A percentile compares a stretch with the other conserved stretches of the same genome.
Evolutionary conservation across 2,797 vertebrate species (phyloP).

Genomic region (Trematomus bernacchii): DNA sequence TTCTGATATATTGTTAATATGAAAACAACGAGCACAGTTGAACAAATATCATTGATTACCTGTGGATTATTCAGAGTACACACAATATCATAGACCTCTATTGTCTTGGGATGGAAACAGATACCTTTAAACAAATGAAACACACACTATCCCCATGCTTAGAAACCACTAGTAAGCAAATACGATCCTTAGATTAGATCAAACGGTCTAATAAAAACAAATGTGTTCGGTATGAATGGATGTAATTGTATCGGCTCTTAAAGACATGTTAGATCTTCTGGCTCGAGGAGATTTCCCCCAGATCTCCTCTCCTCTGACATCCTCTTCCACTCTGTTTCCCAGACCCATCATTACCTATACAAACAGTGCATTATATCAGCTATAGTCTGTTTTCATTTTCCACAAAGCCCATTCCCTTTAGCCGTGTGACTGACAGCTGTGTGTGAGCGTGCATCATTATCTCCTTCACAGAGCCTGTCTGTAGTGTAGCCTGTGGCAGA

Average conservation of each 20-base stretch:
- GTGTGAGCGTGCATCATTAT: slow-evolving; percentile 80
- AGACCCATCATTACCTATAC: slow-evolving; percentile 74
- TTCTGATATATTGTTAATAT: neutral
- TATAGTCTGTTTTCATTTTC: slow-evolving; percentile 74
- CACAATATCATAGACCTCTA: slow-evolving; percentile 21
- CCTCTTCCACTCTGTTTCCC: slow-evolving; percentile 65
- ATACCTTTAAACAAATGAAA: slow-evolving; percentile 24
- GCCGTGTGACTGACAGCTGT: slow-evolving; percentile 79
- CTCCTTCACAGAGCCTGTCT: slow-evolving; percentile 75
- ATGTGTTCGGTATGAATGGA: slow-evolving; percentile 13
- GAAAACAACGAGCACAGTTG: neutral
- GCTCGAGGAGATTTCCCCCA: slow-evolving; percentile 39
- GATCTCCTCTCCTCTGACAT: slow-evolving; percentile 59
- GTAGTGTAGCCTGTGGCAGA: slow-evolving; percentile 77
- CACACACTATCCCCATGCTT: slow-evolving; percentile 16
- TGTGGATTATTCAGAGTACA: slow-evolving; percentile 20
- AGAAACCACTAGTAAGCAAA: neutral
- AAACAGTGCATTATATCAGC: slow-evolving; percentile 72
- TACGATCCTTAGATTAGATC: slow-evolving; percentile 11
- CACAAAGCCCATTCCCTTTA: slow-evolving; percentile 72
- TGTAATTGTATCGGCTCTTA: slow-evolving; percentile 25
- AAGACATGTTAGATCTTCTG: slow-evolving; percentile 32
- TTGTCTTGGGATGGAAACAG: slow-evolving; percentile 16
- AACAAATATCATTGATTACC: neutral
- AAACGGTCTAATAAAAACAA: slow-evolving; percentile 5